Percentiles rank a stretch among this genome's conserved stretches.
Evolutionary conservation across 1,140 invertebrate genomes (phyloP).

Genomic region (Stegodyphus dumicola): DNA sequence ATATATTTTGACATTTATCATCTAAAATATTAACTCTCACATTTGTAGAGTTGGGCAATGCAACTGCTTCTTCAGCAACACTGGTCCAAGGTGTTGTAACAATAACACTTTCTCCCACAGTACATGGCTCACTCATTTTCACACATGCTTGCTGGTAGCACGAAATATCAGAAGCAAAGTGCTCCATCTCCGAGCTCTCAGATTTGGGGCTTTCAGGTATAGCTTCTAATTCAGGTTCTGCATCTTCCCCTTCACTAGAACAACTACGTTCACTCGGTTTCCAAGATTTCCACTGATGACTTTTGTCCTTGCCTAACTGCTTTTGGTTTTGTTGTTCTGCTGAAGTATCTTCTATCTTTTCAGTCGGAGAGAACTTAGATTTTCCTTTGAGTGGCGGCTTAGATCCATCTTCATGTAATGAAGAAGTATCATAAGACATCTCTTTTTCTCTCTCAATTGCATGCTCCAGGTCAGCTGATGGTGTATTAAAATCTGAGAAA

Average conservation of each 20-base stretch:
- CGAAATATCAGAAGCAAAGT: slow-evolving; percentile 64
- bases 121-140: slow-evolving; percentile 30
- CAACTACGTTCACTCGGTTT: slow-evolving; percentile 53
- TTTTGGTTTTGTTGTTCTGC: slow-evolving; percentile 25
- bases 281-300: slow-evolving; percentile 65
- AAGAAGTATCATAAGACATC: slow-evolving; percentile 11
- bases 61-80: slow-evolving; percentile 12
- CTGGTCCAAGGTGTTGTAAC: slow-evolving; percentile 31
- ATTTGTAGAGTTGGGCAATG: background rate
- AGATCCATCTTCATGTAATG: slow-evolving; percentile 33
- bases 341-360: background rate
- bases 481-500: slow-evolving; percentile 67
- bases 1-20: slow-evolving; percentile 1
- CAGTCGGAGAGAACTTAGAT: slow-evolving; percentile 12
- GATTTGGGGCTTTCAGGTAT: slow-evolving; percentile 89
- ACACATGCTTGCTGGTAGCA: slow-evolving; percentile 46
- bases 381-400: slow-evolving; percentile 13
- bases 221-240: slow-evolving; percentile 85
- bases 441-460: slow-evolving; percentile 68
- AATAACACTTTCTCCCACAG: slow-evolving; percentile 11
- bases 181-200: slow-evolving; percentile 80
- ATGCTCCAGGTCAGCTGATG: slow-evolving; percentile 69
- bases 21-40: slow-evolving; percentile 5
- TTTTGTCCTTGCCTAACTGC: slow-evolving; percentile 9
- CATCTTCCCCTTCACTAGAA: slow-evolving; percentile 79